These are phyloP conservation scores for Daktulosphaira vitifoliae DNA, from an alignment of 1,140 invertebrate species.

Conservation along the genomic window DNA sequence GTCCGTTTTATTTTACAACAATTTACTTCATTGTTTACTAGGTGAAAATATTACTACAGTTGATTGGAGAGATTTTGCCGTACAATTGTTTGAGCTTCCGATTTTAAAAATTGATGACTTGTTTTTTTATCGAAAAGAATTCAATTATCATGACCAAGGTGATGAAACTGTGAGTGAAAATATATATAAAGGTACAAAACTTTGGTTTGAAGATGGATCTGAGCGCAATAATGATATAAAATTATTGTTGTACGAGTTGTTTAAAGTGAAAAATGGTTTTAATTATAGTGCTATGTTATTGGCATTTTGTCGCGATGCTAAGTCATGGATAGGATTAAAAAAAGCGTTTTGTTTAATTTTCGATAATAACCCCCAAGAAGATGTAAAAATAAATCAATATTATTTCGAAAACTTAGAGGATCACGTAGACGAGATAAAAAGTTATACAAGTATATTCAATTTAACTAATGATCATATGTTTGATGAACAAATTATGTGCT, in stretches of 20 bases:
- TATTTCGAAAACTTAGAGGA: neutral
- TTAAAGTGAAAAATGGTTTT: constrained; percentile 2
- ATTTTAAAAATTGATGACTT: neutral
- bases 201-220: constrained; percentile 15
- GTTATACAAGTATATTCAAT: neutral
- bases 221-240: neutral
- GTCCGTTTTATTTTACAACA: neutral
- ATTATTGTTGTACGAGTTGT: constrained; percentile 11
- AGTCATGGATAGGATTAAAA: constrained; percentile 1
- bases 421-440: neutral
- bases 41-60: neutral
- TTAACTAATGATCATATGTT: neutral
- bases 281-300: constrained; percentile 13
- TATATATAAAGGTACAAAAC: neutral
- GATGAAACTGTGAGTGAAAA: constrained; percentile 4
- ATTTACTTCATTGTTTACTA: neutral
- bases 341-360: constrained; percentile 16
- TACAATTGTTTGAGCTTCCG: constrained; percentile 8
- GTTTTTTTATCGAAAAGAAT: constrained; percentile 3
- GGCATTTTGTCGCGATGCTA: constrained; percentile 11
- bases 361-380: neutral
- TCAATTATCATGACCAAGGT: neutral
- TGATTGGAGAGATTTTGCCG: constrained; percentile 22
- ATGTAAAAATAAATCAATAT: neutral
- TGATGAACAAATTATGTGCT: constrained; percentile 2